Conservation (phyloP, 2,113 vertebrate species). For the Ariopsis seemanni region DNA sequence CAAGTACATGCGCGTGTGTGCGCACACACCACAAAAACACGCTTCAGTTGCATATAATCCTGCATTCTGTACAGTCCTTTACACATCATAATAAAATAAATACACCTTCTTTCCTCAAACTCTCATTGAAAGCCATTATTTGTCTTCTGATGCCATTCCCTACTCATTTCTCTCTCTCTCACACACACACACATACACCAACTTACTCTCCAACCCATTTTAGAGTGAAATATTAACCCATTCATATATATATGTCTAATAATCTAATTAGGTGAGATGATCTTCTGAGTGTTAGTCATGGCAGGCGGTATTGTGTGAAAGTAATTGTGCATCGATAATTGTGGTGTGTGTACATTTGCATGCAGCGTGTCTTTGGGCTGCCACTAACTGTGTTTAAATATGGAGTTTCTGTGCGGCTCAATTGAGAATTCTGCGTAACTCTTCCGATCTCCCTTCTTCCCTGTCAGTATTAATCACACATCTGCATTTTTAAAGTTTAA, state of each 20-base stretch:
- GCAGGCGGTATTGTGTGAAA: background rate
- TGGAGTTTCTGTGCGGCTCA: constrained; percentile 51
- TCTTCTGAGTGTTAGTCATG: constrained; percentile 5
- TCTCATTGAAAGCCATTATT: background rate
- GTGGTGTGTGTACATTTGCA: constrained; percentile 10
- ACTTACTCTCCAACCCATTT: background rate
- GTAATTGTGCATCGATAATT: background rate
- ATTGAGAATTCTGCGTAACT: constrained; percentile 60
- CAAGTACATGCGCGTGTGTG: background rate
- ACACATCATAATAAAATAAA: constrained; percentile 29
- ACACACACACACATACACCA: background rate
- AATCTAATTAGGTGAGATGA: constrained; percentile 14
- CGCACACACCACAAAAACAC: constrained; percentile 18
- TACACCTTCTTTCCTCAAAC: background rate
- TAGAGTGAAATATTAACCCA: background rate
- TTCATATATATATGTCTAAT: background rate
- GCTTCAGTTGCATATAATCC: constrained; percentile 15
- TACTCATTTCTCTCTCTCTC: too few species aligned
- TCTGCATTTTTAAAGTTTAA: constrained; percentile 74
- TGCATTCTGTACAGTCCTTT: constrained; percentile 36
- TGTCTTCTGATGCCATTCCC: background rate
- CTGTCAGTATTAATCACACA: constrained; percentile 66
- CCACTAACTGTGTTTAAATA: constrained; percentile 46
- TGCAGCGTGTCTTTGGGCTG: constrained; percentile 20
- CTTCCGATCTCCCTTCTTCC: constrained; percentile 51